These are phyloP conservation scores for Meteorus cinctellus DNA, from an alignment of 2,888 invertebrate species.

Conservation along the genomic window DNA sequence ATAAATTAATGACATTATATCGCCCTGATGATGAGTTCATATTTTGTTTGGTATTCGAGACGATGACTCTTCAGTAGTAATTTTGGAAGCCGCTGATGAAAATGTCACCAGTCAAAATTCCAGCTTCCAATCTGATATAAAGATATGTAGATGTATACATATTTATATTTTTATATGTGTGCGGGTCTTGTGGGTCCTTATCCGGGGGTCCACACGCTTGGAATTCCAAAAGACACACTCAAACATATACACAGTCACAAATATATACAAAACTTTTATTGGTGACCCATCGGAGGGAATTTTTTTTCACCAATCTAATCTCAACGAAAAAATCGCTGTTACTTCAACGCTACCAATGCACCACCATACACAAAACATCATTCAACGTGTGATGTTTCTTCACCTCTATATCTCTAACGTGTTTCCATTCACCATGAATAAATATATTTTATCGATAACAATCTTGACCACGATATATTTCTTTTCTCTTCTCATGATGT, in stretches of 20 bases:
- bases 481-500: not conserved
- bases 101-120: conserved; percentile 47
- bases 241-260: not conserved
- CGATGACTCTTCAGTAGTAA: conserved; percentile 25
- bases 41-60: not conserved
- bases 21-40: not conserved
- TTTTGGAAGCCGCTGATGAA: conserved; percentile 34
- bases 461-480: conserved; percentile 24
- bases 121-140: conserved; percentile 46
- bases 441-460: conserved; percentile 32
- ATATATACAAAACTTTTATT: conserved; percentile 25
- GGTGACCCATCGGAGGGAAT: conserved; percentile 36
- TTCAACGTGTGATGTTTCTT: conserved; percentile 13
- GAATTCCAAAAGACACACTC: conserved; percentile 30
- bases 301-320: conserved; percentile 43
- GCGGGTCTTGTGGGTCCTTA: conserved; percentile 11
- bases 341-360: conserved; percentile 31
- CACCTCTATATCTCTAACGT: conserved; percentile 1
- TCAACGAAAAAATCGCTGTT: conserved; percentile 32
- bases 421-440: conserved; percentile 22
- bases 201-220: conserved; percentile 27
- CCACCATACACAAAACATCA: conserved; percentile 13
- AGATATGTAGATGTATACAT: conserved; percentile 13
- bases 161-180: conserved; percentile 11
- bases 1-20: conserved; percentile 1